phyloP scores from a whole-genome alignment of 2,797 vertebrate genomes.

The Sebastes umbrosus region DNA sequence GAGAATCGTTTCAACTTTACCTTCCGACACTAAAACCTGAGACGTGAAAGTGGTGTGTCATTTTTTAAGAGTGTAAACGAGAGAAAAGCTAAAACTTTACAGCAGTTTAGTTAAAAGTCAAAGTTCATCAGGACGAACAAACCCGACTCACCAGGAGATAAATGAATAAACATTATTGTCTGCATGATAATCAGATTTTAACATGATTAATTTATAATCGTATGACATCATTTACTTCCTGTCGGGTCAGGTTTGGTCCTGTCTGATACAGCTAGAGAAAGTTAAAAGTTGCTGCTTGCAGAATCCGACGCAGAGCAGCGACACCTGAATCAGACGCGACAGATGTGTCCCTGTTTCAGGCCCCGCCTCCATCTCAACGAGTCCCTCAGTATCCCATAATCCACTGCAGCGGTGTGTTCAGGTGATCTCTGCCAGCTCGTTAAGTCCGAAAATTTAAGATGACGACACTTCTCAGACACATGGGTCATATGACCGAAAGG shows the following conservation, averaged over 20 bases:
- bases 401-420: background rate
- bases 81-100: slow-evolving; percentile 23
- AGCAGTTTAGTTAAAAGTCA: slow-evolving; percentile 22
- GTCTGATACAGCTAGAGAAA: background rate
- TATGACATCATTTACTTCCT: background rate
- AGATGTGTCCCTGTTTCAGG: background rate
- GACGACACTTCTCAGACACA: background rate
- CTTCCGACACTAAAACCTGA: background rate
- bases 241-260: background rate
- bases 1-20: no score
- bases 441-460: background rate
- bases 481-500: background rate
- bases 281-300: slow-evolving; percentile 2
- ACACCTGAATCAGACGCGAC: slow-evolving; percentile 16
- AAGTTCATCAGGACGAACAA: background rate
- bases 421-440: background rate
- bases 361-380: background rate
- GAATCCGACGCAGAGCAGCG: background rate
- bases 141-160: background rate
- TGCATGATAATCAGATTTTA: no score
- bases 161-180: background rate
- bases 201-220: background rate
- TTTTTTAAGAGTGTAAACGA: slow-evolving; percentile 9
- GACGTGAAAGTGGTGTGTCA: background rate
- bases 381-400: background rate